phyloP scores from a whole-genome alignment of 2,888 invertebrate genomes.

The Ectemnius lituratus region DNA sequence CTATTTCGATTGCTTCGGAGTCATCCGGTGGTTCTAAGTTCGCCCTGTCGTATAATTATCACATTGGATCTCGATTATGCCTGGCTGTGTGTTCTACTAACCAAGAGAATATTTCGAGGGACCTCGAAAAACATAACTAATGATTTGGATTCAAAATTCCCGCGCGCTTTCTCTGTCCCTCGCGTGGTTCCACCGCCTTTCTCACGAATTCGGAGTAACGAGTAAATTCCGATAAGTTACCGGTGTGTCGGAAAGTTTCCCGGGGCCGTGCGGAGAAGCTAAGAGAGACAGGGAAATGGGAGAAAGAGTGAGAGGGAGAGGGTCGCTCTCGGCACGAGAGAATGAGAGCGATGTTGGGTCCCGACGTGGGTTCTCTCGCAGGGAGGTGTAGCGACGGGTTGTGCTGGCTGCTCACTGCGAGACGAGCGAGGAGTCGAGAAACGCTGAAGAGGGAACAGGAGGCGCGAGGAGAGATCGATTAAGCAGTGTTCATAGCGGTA shows the following conservation, averaged over 20 bases:
- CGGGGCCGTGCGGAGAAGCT: conserved; percentile 23
- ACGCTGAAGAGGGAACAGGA: neutral
- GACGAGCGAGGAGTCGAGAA: neutral
- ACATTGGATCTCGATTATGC: no score
- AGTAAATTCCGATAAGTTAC: conserved; percentile 61
- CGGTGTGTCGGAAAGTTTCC: conserved; percentile 58
- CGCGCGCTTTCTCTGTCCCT: neutral
- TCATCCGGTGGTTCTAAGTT: no score
- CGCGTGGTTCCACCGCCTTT: neutral
- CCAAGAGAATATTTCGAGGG: no score
- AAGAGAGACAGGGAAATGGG: conserved; percentile 6
- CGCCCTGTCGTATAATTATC: no score
- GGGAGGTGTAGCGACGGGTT: conserved; percentile 6
- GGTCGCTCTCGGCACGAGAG: conserved; percentile 13
- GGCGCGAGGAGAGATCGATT: conserved; percentile 4
- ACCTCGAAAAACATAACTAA: neutral
- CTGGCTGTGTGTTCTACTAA: no score
- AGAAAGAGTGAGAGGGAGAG: conserved; percentile 22
- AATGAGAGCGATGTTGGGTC: conserved; percentile 11
- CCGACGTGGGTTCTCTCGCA: neutral
- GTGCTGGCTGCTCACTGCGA: conserved; percentile 7
- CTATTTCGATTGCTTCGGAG: no score
- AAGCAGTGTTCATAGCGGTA: neutral
- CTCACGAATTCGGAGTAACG: conserved; percentile 57
- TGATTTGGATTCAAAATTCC: neutral